Conservation (phyloP, 1,140 invertebrate genomes). For the Teleogryllus occipitalis region DNA sequence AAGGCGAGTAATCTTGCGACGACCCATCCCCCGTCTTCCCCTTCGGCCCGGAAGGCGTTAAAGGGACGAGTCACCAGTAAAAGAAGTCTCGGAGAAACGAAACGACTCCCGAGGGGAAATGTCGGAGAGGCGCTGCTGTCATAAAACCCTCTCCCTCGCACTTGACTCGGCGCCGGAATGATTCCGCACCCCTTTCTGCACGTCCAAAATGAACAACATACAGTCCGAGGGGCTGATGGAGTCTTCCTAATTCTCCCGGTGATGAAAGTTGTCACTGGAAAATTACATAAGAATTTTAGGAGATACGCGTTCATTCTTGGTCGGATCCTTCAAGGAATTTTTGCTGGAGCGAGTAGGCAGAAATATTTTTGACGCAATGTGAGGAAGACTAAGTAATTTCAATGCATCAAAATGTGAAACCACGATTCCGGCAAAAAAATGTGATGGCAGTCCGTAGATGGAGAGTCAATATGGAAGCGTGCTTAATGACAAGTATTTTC, state of each 20-base stretch:
- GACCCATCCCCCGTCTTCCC: background rate
- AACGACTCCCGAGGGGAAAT: background rate
- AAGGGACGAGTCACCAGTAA: conserved; percentile 3
- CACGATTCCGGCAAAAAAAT: too few relatives aligned
- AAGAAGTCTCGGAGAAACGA: background rate
- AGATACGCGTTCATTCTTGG: too few relatives aligned
- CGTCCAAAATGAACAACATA: background rate
- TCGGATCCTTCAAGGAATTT: too few relatives aligned
- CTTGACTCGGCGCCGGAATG: background rate
- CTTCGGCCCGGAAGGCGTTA: background rate
- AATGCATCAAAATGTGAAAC: too few relatives aligned
- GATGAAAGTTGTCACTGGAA: too few relatives aligned
- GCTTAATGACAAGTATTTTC: too few relatives aligned
- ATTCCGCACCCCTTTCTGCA: background rate
- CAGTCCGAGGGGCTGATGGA: background rate
- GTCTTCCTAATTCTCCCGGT: background rate
- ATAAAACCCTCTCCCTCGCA: background rate
- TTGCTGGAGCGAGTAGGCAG: too few relatives aligned
- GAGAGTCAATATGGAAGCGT: too few relatives aligned
- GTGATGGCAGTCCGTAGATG: too few relatives aligned
- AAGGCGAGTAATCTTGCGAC: background rate
- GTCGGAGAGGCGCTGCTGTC: background rate
- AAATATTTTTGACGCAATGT: too few relatives aligned
- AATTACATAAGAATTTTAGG: too few relatives aligned
- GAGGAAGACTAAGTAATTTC: too few relatives aligned